phyloP scores from a whole-genome alignment of 2,113 vertebrate species.

The Corythoichthys intestinalis region DNA sequence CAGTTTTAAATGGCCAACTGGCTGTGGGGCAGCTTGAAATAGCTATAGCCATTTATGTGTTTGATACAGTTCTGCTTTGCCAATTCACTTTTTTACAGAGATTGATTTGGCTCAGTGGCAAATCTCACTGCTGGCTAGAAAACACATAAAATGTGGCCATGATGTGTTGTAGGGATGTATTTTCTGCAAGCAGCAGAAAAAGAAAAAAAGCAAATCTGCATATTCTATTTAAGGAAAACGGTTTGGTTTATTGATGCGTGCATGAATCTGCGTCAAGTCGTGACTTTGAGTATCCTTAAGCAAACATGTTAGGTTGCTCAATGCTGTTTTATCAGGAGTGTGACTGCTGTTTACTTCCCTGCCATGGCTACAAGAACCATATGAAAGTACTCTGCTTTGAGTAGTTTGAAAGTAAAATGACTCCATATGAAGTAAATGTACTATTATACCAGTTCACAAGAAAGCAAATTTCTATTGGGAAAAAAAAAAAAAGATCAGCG shows the following conservation, averaged over 20 bases:
- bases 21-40: not conserved
- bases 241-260: not conserved
- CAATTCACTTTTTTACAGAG: not conserved
- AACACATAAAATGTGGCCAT: not conserved
- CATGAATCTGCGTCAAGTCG: not conserved
- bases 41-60: not conserved
- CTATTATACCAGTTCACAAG: too few species aligned
- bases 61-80: not conserved
- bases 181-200: not conserved
- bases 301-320: not conserved
- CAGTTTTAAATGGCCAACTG: not conserved
- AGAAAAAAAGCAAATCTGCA: not conserved
- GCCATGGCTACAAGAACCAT: not conserved
- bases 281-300: not conserved
- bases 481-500: too few species aligned
- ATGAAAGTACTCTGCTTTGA: not conserved
- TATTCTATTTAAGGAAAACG: not conserved
- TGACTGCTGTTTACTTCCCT: not conserved
- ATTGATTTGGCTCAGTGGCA: not conserved
- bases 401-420: too few species aligned
- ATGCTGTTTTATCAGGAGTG: not conserved
- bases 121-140: not conserved
- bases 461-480: too few species aligned
- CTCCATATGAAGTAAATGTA: not conserved
- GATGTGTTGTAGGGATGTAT: not conserved